Evolutionary conservation across 2,888 invertebrate genomes (phyloP).

Genomic region (Silvanus unidentatus): DNA sequence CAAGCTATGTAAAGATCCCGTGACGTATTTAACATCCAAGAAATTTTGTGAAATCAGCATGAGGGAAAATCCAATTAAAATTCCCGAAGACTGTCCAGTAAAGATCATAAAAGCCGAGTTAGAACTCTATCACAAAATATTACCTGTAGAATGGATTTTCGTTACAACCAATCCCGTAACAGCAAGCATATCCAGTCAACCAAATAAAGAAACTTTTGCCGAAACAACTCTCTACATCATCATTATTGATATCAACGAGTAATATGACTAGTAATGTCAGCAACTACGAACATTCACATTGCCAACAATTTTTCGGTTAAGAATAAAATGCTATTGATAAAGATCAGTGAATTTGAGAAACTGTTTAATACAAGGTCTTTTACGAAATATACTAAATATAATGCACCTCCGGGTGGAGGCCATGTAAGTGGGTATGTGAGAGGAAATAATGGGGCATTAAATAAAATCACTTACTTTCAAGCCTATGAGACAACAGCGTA

Average conservation of each 20-base stretch:
- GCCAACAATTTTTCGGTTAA: conserved; percentile 3
- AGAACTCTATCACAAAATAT: conserved; percentile 11
- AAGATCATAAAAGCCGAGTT: conserved; percentile 11
- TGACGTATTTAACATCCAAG: not conserved
- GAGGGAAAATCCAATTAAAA: conserved; percentile 1
- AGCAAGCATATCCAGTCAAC: conserved; percentile 4
- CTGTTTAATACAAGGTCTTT: too few species aligned
- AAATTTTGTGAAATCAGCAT: not conserved
- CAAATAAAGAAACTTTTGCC: not conserved
- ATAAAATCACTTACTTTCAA: too few species aligned
- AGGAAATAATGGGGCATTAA: too few species aligned
- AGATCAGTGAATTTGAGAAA: conserved; percentile 6
- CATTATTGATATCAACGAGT: not conserved
- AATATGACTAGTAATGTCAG: not conserved
- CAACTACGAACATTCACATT: conserved; percentile 1
- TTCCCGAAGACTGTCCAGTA: conserved; percentile 13
- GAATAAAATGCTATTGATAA: conserved; percentile 6
- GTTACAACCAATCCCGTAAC: conserved; percentile 1
- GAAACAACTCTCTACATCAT: not conserved
- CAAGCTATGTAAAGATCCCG: too few species aligned
- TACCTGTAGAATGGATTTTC: conserved; percentile 7
- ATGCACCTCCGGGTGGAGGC: too few species aligned
- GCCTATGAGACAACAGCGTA: too few species aligned
- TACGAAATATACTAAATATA: too few species aligned
- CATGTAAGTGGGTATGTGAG: too few species aligned